Percentiles rank a stretch among this genome's conserved stretches.
Evolutionary conservation across 2,797 vertebrate species (phyloP).

Genomic region (Heteromormyrus szaboi): DNA sequence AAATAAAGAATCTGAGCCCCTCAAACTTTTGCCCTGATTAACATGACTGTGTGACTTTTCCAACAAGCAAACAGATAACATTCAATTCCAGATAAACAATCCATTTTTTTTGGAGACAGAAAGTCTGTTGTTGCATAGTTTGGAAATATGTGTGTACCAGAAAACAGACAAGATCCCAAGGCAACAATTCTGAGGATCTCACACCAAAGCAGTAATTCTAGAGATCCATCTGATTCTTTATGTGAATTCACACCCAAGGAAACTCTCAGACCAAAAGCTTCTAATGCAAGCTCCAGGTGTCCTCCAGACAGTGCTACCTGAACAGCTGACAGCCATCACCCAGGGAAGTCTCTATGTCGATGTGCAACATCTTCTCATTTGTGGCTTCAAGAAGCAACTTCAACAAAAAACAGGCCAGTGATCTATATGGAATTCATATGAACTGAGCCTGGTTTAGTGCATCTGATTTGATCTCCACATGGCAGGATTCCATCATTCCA

Average conservation of each 20-base stretch:
- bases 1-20: neutral
- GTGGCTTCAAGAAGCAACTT: neutral
- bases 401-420: neutral
- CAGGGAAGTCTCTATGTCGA: neutral
- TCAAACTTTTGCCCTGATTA: neutral
- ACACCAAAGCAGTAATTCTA: neutral
- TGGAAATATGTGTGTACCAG: neutral
- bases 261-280: neutral
- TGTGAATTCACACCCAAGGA: neutral
- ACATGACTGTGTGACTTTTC: neutral
- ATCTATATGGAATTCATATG: neutral
- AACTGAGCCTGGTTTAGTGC: neutral
- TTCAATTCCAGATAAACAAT: neutral
- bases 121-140: neutral
- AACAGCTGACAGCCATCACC: neutral
- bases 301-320: neutral
- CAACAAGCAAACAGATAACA: neutral
- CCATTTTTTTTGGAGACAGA: neutral
- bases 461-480: neutral
- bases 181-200: neutral
- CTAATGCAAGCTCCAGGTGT: neutral
- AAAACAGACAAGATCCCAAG: neutral
- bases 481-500: neutral
- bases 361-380: neutral
- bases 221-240: neutral